Evolutionary conservation across 2,888 invertebrate species (phyloP).

Genomic region (Hyles lineata): DNA sequence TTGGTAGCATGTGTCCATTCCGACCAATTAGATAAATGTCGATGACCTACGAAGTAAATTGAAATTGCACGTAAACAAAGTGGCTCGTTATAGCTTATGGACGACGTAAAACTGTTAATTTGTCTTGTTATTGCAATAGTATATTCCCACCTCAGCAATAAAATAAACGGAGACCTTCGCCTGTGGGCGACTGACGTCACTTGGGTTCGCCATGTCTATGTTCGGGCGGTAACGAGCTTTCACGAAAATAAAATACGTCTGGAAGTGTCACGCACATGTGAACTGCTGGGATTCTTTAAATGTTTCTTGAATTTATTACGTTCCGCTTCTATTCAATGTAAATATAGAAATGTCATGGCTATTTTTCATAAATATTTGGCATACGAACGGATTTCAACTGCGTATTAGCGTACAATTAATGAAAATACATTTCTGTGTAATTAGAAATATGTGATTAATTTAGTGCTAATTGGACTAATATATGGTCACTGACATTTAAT

Average conservation of each 20-base stretch:
- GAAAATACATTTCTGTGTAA: no score
- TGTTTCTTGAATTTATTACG: conserved; percentile 10
- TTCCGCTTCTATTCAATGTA: neutral
- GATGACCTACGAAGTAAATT: conserved; percentile 11
- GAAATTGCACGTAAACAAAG: conserved; percentile 40
- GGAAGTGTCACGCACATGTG: conserved; percentile 25
- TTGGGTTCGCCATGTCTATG: conserved; percentile 51
- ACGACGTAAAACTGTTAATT: conserved; percentile 44
- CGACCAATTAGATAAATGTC: conserved; percentile 2
- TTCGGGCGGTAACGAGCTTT: conserved; percentile 41
- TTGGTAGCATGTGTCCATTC: neutral
- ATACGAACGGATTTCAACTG: no score
- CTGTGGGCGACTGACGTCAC: conserved; percentile 58
- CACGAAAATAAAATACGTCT: conserved; percentile 28
- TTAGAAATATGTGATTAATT: no score
- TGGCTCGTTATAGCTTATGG: conserved; percentile 46
- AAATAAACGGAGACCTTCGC: conserved; percentile 60
- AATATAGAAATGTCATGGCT: neutral
- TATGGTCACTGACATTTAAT: no score
- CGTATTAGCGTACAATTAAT: no score
- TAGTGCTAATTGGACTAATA: no score
- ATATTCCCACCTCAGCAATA: conserved; percentile 55
- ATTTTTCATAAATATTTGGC: neutral
- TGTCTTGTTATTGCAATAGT: conserved; percentile 21
- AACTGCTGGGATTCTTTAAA: conserved; percentile 2